Percentiles rank a stretch among this genome's conserved stretches.
Conservation (phyloP, 1,140 invertebrate species). For the Aphaenogaster rudis region DNA sequence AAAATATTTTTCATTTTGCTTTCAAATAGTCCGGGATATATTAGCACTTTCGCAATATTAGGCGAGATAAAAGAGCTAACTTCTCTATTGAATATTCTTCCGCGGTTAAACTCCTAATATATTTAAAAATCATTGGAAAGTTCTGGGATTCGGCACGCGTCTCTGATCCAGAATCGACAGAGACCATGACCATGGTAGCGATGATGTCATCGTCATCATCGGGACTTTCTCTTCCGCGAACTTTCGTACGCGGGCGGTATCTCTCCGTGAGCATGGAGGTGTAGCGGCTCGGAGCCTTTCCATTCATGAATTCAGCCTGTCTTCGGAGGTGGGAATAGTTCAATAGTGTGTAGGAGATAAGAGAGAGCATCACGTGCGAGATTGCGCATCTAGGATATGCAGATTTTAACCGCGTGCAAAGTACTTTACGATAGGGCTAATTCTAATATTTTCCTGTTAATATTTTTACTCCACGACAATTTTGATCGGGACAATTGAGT, state of each 20-base stretch:
- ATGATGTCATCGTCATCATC: slow-evolving; percentile 75
- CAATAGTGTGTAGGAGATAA: slow-evolving; percentile 67
- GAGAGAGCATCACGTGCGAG: slow-evolving; percentile 58
- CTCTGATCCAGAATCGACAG: slow-evolving; percentile 68
- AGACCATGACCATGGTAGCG: slow-evolving; percentile 79
- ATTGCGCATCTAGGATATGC: slow-evolving; percentile 33
- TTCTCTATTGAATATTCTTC: not conserved
- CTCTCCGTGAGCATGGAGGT: slow-evolving; percentile 54
- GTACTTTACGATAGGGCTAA: not conserved
- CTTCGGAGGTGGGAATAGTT: slow-evolving; percentile 68
- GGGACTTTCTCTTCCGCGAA: slow-evolving; percentile 80
- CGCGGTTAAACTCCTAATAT: not conserved
- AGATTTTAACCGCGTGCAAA: slow-evolving; percentile 15
- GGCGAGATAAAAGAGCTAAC: not conserved
- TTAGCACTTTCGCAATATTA: not conserved
- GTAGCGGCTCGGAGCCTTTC: slow-evolving; percentile 60
- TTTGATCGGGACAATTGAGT: not conserved
- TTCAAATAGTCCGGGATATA: not conserved
- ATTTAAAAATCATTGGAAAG: slow-evolving; percentile 36
- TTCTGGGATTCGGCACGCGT: slow-evolving; percentile 31
- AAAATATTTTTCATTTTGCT: not conserved
- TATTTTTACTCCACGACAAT: not conserved
- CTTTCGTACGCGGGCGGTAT: slow-evolving; percentile 73
- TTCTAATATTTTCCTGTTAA: not conserved
- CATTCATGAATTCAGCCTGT: slow-evolving; percentile 73